Evolutionary conservation across 2,888 invertebrate species (phyloP).

Genomic region (Cephus sareptanus): DNA sequence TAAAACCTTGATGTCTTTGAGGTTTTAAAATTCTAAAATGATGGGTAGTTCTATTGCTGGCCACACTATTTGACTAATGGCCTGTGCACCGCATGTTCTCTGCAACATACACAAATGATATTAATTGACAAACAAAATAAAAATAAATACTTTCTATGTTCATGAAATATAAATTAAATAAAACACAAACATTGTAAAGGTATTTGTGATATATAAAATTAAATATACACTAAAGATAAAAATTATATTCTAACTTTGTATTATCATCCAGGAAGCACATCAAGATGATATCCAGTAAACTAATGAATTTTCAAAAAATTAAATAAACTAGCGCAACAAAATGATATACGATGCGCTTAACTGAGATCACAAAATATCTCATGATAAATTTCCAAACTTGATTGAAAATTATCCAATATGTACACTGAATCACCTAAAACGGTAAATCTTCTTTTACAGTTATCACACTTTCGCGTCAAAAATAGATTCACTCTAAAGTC

Average conservation of each 20-base stretch:
- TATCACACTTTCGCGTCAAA: background rate
- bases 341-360: background rate
- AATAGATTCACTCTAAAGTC: background rate
- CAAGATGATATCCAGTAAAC: background rate
- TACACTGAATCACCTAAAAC: slow-evolving; percentile 20
- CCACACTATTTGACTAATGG: background rate
- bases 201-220: background rate
- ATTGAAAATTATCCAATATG: slow-evolving; percentile 2
- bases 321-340: background rate
- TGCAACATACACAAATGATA: background rate
- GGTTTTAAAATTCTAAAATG: background rate
- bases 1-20: background rate
- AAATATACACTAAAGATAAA: background rate
- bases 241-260: background rate
- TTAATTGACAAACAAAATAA: background rate
- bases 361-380: background rate
- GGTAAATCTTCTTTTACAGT: background rate
- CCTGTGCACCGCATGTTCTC: background rate
- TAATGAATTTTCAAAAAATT: background rate
- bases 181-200: background rate
- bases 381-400: slow-evolving; percentile 2
- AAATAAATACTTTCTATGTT: background rate
- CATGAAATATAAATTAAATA: background rate
- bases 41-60: background rate
- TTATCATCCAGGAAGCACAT: background rate